Percentiles rank a stretch among this genome's conserved stretches.
Evolutionary conservation across 2,797 vertebrate genomes (phyloP).

Genomic region (Coregonus sp.): DNA sequence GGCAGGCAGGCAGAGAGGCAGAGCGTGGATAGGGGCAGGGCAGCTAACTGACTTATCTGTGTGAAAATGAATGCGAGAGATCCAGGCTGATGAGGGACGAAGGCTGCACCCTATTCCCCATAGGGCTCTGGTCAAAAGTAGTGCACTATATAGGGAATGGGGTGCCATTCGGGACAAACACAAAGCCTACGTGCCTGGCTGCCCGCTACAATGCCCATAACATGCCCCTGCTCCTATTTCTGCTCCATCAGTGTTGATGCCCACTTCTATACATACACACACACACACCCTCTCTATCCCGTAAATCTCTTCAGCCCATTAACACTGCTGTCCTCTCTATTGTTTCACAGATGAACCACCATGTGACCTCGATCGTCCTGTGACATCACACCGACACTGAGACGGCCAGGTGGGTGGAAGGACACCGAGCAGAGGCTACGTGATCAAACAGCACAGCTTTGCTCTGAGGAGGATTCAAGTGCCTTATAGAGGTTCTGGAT

Average conservation of each 20-base stretch:
- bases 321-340: not conserved
- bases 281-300: not conserved
- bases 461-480: not conserved
- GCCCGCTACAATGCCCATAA: not conserved
- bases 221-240: not conserved
- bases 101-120: not conserved
- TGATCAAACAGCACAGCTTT: not conserved
- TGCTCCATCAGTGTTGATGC: not conserved
- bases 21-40: constrained; percentile 7
- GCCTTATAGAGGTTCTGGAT: not conserved
- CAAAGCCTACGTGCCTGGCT: not conserved
- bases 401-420: not conserved
- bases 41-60: not conserved
- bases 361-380: constrained; percentile 18
- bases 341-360: constrained; percentile 56
- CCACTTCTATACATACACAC: not conserved
- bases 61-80: not conserved
- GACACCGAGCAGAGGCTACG: not conserved
- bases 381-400: constrained; percentile 27
- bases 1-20: constrained; percentile 14
- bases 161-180: not conserved
- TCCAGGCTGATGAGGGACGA: not conserved
- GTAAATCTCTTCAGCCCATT: constrained; percentile 1
- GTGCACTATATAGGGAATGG: not conserved
- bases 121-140: not conserved